Percentiles rank a stretch among this genome's conserved stretches.
Conservation (phyloP, 2,113 vertebrate genomes). For the Ictidomys tridecemlineatus region DNA sequence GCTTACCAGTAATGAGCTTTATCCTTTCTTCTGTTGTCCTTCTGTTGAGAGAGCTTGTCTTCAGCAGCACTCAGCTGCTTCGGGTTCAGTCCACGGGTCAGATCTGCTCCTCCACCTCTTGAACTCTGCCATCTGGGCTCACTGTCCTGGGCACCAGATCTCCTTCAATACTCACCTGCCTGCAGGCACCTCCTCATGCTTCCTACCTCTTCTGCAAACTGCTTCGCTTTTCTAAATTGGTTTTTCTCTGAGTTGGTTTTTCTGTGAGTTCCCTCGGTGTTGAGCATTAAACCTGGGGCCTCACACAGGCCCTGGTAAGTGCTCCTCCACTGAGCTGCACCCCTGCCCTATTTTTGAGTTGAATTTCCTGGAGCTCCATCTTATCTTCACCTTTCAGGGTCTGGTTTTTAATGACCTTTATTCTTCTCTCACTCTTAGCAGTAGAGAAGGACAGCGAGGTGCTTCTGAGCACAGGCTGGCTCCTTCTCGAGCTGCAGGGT, state of each 20-base stretch:
- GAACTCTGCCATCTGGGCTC: not conserved
- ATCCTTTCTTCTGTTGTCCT: no score
- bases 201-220: not conserved
- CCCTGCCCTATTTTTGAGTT: not conserved
- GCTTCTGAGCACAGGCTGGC: no score
- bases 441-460: no score
- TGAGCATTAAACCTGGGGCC: no score
- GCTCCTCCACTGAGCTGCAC: no score
- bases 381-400: not conserved
- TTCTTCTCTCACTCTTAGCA: no score
- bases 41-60: not conserved
- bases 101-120: not conserved
- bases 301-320: no score
- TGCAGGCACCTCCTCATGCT: not conserved
- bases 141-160: no score
- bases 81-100: not conserved
- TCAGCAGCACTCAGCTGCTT: not conserved
- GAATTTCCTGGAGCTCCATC: not conserved
- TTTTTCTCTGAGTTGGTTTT: not conserved
- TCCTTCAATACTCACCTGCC: not conserved
- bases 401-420: no score
- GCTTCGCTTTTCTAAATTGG: not conserved
- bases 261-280: no score
- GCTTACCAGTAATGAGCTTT: no score
- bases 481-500: no score